Evolutionary conservation across 2,113 vertebrate genomes (phyloP).

Genomic region (Blennius ocellaris): DNA sequence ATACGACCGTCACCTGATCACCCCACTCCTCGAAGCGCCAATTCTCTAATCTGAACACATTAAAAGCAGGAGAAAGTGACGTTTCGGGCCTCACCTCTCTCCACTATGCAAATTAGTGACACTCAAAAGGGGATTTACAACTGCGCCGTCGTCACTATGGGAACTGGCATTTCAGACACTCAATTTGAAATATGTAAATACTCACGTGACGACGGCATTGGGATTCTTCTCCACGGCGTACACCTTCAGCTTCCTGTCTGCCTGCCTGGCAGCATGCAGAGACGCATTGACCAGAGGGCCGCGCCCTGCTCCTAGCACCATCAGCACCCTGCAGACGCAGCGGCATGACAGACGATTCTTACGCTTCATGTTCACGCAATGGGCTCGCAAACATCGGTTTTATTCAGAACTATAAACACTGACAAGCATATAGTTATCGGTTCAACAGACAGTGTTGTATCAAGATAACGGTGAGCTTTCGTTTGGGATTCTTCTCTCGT

Average conservation of each 20-base stretch:
- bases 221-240: slow-evolving; percentile 95
- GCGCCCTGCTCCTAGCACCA: slow-evolving; percentile 93
- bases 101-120: too few relatives aligned
- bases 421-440: too few relatives aligned
- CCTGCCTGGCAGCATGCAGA: slow-evolving; percentile 89
- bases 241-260: slow-evolving; percentile 87
- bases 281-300: slow-evolving; percentile 93
- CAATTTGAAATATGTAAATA: slow-evolving; percentile 4
- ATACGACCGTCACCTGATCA: slow-evolving; percentile 92
- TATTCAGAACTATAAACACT: too few relatives aligned
- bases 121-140: too few relatives aligned
- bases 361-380: background rate
- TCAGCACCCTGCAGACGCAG: slow-evolving; percentile 83
- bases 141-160: too few relatives aligned
- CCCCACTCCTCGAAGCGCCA: slow-evolving; percentile 97
- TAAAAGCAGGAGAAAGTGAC: background rate
- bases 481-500: background rate
- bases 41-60: slow-evolving; percentile 86
- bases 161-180: too few relatives aligned
- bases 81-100: background rate
- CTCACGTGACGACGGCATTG: slow-evolving; percentile 93
- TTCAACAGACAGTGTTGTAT: too few relatives aligned
- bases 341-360: background rate
- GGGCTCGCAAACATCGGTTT: too few relatives aligned
- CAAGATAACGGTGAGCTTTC: too few relatives aligned